Base-by-base conservation (phyloP, 1,140 invertebrate species). In the Physella acuta region DNA sequence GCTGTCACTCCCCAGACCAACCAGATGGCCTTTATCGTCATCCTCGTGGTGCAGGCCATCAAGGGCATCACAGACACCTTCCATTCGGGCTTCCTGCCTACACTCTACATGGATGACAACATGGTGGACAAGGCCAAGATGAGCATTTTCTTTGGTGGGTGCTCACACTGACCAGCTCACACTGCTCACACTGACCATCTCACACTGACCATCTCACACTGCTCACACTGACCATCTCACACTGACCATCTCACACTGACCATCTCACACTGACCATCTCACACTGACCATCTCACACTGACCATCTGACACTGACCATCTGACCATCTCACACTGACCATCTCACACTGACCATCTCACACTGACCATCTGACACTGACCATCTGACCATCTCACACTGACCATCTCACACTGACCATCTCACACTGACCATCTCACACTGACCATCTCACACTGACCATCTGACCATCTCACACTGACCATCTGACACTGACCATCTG, bases 61-160 rank as follows among this genome's bases (percentile, higher is more conserved):
- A 51, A 53, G 11, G 62, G 62, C 14, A n/a, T 64, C 1, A 64
- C 51, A 1, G 62, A 64, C 28, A 28, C 44, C 28, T 64, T 64
- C 28, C 62, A 64, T 20, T 2, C 62, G 3, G 62, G 62, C 5
- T 51, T 64, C 20, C 20, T 64, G 44, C 62, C 39, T 2, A 44
- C 51, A n/a, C 2, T 64, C 28, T 64, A 64, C 31, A 51, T 64
- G 62, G 62, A 64, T n/a, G 62, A 64, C 28, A 64, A 64, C 49
- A 4, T 34, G 26, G 2, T 64, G 62, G 62, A 64, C 28, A 64
- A 64, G 28, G 16, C 39, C 33, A 52, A 30, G 62, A 64, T 64
- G 62, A 36, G 62, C 16, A 33, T 51, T 11, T 33, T 64, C 24
- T 4, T 64, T 2, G 62, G 62, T 64, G 0, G 26, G 62, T 64